A percentile compares a stretch with the other conserved stretches of the same genome.
Evolutionary conservation across 2,797 vertebrate genomes (phyloP).

Genomic region (Artibeus lituratus): DNA sequence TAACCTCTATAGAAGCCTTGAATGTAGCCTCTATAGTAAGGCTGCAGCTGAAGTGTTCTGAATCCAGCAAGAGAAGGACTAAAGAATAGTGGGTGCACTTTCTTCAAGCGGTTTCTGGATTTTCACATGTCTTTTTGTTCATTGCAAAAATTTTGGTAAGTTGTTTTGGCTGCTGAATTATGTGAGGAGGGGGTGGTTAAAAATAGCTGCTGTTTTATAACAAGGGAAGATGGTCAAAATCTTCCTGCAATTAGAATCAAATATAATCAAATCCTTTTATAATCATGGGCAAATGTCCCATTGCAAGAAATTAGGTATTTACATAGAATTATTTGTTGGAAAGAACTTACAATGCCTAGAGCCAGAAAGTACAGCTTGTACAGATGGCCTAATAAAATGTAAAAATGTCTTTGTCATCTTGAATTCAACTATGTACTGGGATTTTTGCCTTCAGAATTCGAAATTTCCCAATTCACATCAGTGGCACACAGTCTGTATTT

Average conservation of each 20-base stretch:
- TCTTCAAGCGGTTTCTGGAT: neutral
- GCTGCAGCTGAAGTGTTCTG: neutral
- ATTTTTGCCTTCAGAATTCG: neutral
- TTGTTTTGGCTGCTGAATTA: neutral
- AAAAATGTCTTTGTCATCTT: neutral
- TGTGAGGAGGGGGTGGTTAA: neutral
- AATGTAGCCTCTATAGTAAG: neutral
- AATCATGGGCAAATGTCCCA: neutral
- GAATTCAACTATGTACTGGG: neutral
- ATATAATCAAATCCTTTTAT: neutral
- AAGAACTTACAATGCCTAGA: neutral
- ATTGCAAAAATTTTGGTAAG: neutral
- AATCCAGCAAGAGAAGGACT: neutral
- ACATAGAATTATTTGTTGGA: neutral
- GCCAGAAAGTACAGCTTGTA: neutral
- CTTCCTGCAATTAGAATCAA: conserved; percentile 12
- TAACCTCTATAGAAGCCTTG: neutral
- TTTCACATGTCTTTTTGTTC: neutral
- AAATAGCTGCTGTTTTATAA: neutral
- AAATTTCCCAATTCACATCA: neutral
- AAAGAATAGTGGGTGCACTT: neutral
- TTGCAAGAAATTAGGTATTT: neutral
- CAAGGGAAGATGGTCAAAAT: neutral
- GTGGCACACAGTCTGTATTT: neutral
- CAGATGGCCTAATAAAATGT: neutral